Evolutionary conservation across 2,888 invertebrate species (phyloP), one percentile per base, ranked within the genome.

Genomic region (Folsomia manolachei): DNA sequence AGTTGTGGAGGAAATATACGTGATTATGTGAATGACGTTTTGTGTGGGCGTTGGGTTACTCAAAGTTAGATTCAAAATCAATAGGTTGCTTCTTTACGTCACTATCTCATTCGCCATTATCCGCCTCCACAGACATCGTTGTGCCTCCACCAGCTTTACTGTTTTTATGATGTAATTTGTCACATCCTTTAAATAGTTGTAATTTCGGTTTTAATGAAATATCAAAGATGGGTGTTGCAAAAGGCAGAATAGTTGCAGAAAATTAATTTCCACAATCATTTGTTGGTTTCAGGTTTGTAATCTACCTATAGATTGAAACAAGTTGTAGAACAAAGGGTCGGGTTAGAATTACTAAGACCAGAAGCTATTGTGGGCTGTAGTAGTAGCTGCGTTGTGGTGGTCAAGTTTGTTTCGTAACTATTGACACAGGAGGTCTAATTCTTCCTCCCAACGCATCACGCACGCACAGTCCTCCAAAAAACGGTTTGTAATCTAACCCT

Each of bases 401-500:
- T 56, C 56, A 56, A 56, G 56, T 56, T n/a, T n/a, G n/a, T n/a
- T 4, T 39, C 39, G 39, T 14, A 39, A 39, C 4, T 39, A 39
- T 39, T 39, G 4, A 4, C 14, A 9, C 14, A 14, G 14, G 14
- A 39, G 39, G 39, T n/a, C n/a, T n/a, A n/a, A 39, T 9, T 39
- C 39, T 39, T 39, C 39, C 39, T 39, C 39, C n/a, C n/a, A n/a
- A 39, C 39, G 4, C 39, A 39, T 39, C 56, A 14, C 56, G 21
- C n/a, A 56, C 7, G 51, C 56, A 39, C 39, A 56, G 56, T 56
- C 56, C 56, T 56, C 56, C 21, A 56, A 9, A n/a, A 23, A 62
- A 62, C 62, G 62, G 62, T 62, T 62, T 23, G 62, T 62, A 62
- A 62, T 62, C 26, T 62, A 11, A 23, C 2, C 21, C 60, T n/a